Evolutionary conservation across 2,888 invertebrate genomes (phyloP).

Genomic region (Lochmaea crataegi): DNA sequence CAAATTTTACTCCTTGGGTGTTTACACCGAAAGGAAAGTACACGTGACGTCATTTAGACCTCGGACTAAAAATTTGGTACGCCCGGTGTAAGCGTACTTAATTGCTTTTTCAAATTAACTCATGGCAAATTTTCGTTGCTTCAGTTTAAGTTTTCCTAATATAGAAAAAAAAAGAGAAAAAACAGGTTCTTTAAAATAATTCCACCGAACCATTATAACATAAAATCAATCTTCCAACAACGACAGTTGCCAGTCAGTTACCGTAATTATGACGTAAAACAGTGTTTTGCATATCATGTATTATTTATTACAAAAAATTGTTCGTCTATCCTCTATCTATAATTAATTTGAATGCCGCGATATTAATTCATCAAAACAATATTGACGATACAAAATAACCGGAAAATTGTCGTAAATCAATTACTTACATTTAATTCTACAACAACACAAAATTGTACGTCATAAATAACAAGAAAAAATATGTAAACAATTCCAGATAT

Average conservation of each 20-base stretch:
- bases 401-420: background rate
- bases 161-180: too few relatives aligned
- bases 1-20: too few relatives aligned
- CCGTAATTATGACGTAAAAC: background rate
- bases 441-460: background rate
- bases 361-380: background rate
- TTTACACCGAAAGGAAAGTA: too few relatives aligned
- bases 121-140: background rate
- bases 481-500: too few relatives aligned
- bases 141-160: background rate
- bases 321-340: background rate
- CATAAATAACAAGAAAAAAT: too few relatives aligned
- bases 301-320: background rate
- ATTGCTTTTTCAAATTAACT: too few relatives aligned
- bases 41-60: too few relatives aligned
- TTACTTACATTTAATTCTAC: background rate
- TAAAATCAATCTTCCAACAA: background rate
- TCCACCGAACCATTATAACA: background rate
- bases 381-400: background rate
- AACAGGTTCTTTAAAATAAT: background rate
- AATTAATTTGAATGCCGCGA: background rate
- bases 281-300: background rate
- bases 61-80: too few relatives aligned
- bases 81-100: too few relatives aligned
- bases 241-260: background rate